Percentiles rank a stretch among this genome's conserved stretches.
These are phyloP conservation scores for Eupithecia dodoneata DNA, from an alignment of 2,888 invertebrate species.

Conservation along the genomic window DNA sequence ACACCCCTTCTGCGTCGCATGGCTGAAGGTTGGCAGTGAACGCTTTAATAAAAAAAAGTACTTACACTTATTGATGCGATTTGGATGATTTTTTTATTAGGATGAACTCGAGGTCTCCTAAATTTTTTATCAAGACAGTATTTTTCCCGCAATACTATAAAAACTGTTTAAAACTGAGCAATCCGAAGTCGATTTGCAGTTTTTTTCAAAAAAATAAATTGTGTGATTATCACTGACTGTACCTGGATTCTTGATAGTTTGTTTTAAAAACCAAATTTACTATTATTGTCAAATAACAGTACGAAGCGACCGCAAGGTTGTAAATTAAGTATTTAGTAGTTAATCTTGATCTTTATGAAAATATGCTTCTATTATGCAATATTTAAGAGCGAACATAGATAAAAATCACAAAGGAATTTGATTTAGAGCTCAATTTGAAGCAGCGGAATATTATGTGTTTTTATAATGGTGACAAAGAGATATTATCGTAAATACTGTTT, in stretches of 20 bases:
- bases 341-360: constrained; percentile 55
- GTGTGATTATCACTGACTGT: not conserved
- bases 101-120: too few species aligned
- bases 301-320: constrained; percentile 57
- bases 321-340: constrained; percentile 66
- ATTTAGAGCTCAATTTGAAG: constrained; percentile 49
- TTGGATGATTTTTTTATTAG: too few species aligned
- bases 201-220: too few species aligned
- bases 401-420: constrained; percentile 52
- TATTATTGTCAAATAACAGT: constrained; percentile 50
- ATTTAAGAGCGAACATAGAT: constrained; percentile 53
- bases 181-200: too few species aligned
- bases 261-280: constrained; percentile 24
- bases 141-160: too few species aligned
- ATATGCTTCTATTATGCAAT: constrained; percentile 54
- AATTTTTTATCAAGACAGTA: too few species aligned
- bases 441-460: constrained; percentile 39
- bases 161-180: too few species aligned
- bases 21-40: too few species aligned
- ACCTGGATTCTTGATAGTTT: constrained; percentile 54
- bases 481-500: constrained; percentile 41
- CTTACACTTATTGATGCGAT: too few species aligned
- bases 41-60: too few species aligned
- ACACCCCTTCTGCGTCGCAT: too few species aligned
- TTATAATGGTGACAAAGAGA: constrained; percentile 39